These are phyloP conservation scores for Larimichthys crocea DNA, from an alignment of 2,113 vertebrate genomes.

Conservation along the genomic window DNA sequence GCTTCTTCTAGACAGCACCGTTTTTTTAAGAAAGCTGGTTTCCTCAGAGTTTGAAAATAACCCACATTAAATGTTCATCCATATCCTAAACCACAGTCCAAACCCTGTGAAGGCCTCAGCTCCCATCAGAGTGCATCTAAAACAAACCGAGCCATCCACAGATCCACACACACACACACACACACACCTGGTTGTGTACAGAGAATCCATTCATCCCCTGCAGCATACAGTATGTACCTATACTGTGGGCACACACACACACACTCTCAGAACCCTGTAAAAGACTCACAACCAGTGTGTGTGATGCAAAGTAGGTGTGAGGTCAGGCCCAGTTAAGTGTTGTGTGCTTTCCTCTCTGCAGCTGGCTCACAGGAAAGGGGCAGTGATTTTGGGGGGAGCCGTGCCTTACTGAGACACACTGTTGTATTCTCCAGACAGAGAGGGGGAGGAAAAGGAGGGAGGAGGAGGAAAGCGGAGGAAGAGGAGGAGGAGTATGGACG, in stretches of 20 bases:
- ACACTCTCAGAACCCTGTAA: conserved; percentile 17
- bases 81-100: conserved; percentile 7
- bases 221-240: not conserved
- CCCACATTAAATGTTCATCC: not conserved
- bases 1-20: not conserved
- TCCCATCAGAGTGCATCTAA: not conserved
- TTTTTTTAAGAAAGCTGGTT: not conserved
- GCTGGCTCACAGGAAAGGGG: conserved; percentile 65
- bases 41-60: conserved; percentile 16
- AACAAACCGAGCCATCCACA: conserved; percentile 4
- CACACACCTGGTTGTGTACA: conserved; percentile 37
- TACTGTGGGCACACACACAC: conserved; percentile 1
- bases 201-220: conserved; percentile 55
- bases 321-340: conserved; percentile 46
- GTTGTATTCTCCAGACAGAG: conserved; percentile 48
- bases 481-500: conserved; percentile 20
- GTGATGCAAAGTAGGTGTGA: conserved; percentile 61
- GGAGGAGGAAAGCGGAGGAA: conserved; percentile 32
- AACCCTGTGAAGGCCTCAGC: conserved; percentile 4
- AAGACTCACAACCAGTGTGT: conserved; percentile 46
- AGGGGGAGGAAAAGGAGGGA: conserved; percentile 34
- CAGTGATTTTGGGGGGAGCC: conserved; percentile 56
- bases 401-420: conserved; percentile 51
- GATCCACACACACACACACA: not conserved
- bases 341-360: conserved; percentile 45